These are phyloP conservation scores for Antheraea assamensis DNA, from an alignment of 2,888 invertebrate genomes.

Conservation along the genomic window DNA sequence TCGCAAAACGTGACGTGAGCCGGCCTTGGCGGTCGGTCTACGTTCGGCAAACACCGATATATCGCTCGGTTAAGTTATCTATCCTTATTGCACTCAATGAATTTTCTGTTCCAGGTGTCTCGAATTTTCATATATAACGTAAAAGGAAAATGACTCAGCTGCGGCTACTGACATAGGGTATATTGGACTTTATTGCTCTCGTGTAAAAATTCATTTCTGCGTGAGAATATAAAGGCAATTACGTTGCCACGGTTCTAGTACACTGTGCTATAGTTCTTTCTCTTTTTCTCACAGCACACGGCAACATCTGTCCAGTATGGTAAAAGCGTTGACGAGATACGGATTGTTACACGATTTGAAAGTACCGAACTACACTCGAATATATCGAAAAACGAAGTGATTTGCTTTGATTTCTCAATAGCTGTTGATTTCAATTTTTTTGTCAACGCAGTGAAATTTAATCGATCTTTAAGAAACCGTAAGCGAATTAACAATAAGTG, in stretches of 20 bases:
- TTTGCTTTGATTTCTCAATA: conserved; percentile 46
- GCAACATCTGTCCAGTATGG: conserved; percentile 75
- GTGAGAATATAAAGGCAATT: conserved; percentile 37
- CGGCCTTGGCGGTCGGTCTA: conserved; percentile 75
- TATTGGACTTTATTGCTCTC: conserved; percentile 51
- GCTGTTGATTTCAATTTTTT: conserved; percentile 38
- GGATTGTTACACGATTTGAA: conserved; percentile 58
- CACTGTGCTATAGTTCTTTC: conserved; percentile 70
- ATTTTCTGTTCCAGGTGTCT: conserved; percentile 59
- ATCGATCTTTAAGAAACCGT: conserved; percentile 25
- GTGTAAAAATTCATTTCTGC: conserved; percentile 44
- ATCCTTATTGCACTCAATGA: conserved; percentile 71
- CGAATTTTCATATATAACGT: conserved; percentile 72
- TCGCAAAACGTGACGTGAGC: conserved; percentile 73
- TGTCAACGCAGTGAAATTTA: conserved; percentile 38
- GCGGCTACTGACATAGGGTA: conserved; percentile 41
- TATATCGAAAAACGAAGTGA: conserved; percentile 59
- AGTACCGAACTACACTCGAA: conserved; percentile 52
- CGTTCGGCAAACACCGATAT: conserved; percentile 60
- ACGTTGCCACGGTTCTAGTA: conserved; percentile 47
- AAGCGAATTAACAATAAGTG: conserved; percentile 13
- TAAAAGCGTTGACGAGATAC: conserved; percentile 63
- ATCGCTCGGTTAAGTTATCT: conserved; percentile 46
- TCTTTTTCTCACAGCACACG: conserved; percentile 73
- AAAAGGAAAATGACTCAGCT: conserved; percentile 76